These are phyloP conservation scores for Callipepla squamata DNA, from an alignment of 2,113 vertebrate genomes.

Conservation along the genomic window DNA sequence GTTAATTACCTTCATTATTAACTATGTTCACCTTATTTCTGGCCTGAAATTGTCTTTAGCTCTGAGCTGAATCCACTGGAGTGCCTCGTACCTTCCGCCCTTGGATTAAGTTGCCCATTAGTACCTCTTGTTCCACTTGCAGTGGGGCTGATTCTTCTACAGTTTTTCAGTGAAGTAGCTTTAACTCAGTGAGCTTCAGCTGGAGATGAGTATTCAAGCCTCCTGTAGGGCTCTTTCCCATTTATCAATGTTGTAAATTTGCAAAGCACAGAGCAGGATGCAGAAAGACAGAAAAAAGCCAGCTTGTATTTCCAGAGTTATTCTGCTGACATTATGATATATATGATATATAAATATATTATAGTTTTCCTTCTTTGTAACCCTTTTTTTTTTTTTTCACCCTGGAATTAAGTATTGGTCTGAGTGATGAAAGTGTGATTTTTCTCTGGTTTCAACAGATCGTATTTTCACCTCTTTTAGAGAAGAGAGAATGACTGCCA, in stretches of 20 bases:
- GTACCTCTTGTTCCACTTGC: not conserved
- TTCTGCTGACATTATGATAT: not conserved
- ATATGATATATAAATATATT: not conserved
- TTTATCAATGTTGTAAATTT: not conserved
- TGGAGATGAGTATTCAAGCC: not conserved
- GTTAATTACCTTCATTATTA: conserved; percentile 27
- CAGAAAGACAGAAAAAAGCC: not conserved
- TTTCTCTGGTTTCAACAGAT: not conserved
- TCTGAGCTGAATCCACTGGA: not conserved
- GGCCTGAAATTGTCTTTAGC: not conserved
- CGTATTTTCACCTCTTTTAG: rapidly evolving
- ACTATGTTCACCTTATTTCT: not conserved
- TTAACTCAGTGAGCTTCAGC: not conserved
- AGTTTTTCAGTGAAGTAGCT: not conserved
- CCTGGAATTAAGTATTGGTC: not conserved
- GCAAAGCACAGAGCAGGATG: not conserved
- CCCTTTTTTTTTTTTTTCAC: not conserved
- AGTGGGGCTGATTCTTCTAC: not conserved
- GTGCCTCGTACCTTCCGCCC: not conserved
- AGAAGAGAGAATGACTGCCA: not conserved
- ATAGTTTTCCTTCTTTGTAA: not conserved
- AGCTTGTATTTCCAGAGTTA: not conserved
- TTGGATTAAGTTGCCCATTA: not conserved
- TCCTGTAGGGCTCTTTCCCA: not conserved
- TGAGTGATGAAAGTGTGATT: not conserved